Conservation (phyloP, 2,113 vertebrate genomes). For the Calyptomena viridis region DNA sequence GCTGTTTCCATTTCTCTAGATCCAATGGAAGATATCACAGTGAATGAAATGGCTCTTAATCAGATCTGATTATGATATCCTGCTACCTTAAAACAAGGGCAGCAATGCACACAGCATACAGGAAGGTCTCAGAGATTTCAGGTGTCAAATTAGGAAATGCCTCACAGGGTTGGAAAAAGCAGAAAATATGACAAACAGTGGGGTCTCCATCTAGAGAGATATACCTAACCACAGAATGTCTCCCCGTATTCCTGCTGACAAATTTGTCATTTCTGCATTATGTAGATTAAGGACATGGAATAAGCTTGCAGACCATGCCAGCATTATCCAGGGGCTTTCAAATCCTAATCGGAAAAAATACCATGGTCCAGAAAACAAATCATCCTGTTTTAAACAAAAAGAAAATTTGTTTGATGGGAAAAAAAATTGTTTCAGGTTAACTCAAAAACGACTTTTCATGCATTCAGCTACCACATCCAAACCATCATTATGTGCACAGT, state of each 20-base stretch:
- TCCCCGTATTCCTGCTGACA: not conserved
- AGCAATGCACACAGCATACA: not conserved
- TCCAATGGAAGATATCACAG: not conserved
- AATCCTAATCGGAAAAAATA: not conserved
- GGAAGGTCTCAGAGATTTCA: not conserved
- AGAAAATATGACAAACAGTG: not conserved
- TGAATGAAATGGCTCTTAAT: not conserved
- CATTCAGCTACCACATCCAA: not conserved
- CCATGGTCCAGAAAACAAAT: not conserved
- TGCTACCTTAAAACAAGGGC: not conserved
- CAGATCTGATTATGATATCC: not conserved
- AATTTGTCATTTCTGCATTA: not conserved
- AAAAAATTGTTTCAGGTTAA: not conserved
- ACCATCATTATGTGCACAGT: not conserved
- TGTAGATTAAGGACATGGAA: not conserved
- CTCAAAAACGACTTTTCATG: not conserved
- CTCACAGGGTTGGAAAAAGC: not conserved
- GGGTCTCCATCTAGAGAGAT: not conserved
- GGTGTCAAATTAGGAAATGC: not conserved
- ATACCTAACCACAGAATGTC: rapidly evolving
- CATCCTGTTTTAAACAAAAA: not conserved
- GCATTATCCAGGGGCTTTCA: not conserved
- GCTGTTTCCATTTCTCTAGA: not conserved
- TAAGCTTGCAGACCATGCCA: not conserved
- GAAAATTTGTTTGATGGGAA: not conserved